Conservation (phyloP, 2,888 invertebrate genomes). For the Auanema freiburgensis region DNA sequence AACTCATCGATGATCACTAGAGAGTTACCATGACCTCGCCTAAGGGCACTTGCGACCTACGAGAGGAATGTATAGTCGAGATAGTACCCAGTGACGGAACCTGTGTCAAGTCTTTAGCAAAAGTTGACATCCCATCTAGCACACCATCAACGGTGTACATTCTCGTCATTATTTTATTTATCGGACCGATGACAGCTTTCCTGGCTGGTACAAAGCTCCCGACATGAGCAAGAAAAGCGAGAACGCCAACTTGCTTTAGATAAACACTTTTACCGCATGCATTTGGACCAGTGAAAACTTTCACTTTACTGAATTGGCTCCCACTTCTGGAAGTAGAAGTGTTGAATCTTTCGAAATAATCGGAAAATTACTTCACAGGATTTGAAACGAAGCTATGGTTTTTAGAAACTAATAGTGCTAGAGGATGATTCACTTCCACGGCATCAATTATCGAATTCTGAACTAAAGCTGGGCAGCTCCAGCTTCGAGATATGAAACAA, state of each 20-base stretch:
- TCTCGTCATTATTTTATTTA: constrained; percentile 73
- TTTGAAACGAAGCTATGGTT: constrained; percentile 50
- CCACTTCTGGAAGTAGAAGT: constrained; percentile 54
- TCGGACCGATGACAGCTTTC: constrained; percentile 74
- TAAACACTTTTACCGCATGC: constrained; percentile 89
- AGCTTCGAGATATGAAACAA: constrained; percentile 66
- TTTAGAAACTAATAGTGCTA: constrained; percentile 21
- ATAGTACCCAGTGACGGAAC: too few relatives aligned
- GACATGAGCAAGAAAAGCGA: constrained; percentile 83
- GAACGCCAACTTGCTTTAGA: constrained; percentile 80
- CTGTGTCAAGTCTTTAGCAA: constrained; percentile 82
- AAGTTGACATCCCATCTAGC: constrained; percentile 80
- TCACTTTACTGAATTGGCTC: constrained; percentile 70
- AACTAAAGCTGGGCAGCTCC: constrained; percentile 73
- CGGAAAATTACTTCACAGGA: constrained; percentile 29
- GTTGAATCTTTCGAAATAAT: not conserved
- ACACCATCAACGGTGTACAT: constrained; percentile 79
- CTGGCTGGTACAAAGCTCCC: constrained; percentile 87
- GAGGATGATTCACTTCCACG: constrained; percentile 25
- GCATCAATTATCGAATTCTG: constrained; percentile 59
- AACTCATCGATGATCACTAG: constrained; percentile 86
- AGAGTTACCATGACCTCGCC: constrained; percentile 73
- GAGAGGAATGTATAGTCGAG: constrained; percentile 23
- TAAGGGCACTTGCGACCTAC: constrained; percentile 77
- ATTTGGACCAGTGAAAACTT: constrained; percentile 85